Conservation (phyloP, 2,797 vertebrate species). For the Tachyglossus aculeatus region DNA sequence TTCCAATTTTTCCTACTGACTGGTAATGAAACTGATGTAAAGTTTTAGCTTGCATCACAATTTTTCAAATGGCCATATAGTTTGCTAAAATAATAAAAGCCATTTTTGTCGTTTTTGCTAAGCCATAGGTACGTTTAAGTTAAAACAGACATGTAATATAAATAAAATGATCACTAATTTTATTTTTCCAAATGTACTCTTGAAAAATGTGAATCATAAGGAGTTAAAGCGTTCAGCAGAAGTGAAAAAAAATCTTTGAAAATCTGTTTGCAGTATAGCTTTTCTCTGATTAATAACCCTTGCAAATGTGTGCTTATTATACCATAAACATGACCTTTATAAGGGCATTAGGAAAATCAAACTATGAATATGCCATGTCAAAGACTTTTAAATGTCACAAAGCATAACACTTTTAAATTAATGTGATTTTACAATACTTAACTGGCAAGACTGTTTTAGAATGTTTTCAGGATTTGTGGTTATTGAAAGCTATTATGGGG, state of each 20-base stretch:
- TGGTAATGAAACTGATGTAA: not conserved
- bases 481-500: not conserved
- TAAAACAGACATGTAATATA: conserved; percentile 42
- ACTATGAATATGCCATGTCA: conserved; percentile 62
- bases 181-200: conserved; percentile 54
- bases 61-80: conserved; percentile 17
- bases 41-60: conserved; percentile 2
- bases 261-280: conserved; percentile 59
- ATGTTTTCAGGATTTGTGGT: not conserved
- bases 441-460: conserved; percentile 4
- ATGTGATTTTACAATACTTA: conserved; percentile 53
- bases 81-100: conserved; percentile 28
- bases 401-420: conserved; percentile 63
- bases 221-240: conserved; percentile 48
- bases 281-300: conserved; percentile 70
- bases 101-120: conserved; percentile 29
- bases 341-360: conserved; percentile 68
- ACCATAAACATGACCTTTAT: conserved; percentile 75
- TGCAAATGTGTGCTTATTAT: conserved; percentile 72
- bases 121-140: conserved; percentile 19
- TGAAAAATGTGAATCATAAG: conserved; percentile 61
- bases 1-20: not conserved
- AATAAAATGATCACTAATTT: conserved; percentile 41
- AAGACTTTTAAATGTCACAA: conserved; percentile 71
- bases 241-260: conserved; percentile 51